Evolutionary conservation across 2,797 vertebrate species (phyloP).

Genomic region (Anableps anableps): DNA sequence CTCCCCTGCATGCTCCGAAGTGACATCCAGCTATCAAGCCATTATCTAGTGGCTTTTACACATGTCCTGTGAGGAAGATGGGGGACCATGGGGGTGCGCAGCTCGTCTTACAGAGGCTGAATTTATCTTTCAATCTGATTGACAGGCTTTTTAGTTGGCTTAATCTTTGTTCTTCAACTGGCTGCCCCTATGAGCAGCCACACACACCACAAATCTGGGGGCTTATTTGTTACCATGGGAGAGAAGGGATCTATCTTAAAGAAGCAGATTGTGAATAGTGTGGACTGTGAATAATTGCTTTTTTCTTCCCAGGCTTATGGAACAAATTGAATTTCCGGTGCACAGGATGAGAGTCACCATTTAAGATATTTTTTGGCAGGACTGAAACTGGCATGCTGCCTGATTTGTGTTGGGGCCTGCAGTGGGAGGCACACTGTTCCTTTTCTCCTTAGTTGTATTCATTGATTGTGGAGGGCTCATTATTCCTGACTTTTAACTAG

Average conservation of each 20-base stretch:
- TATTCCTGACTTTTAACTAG: conserved; percentile 72
- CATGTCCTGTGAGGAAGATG: conserved; percentile 43
- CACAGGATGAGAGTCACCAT: conserved; percentile 74
- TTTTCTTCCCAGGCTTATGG: conserved; percentile 80
- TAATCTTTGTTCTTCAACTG: conserved; percentile 53
- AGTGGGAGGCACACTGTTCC: conserved; percentile 50
- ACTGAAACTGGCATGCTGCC: conserved; percentile 57
- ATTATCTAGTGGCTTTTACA: conserved; percentile 72
- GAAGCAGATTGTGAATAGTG: conserved; percentile 82
- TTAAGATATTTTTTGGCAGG: conserved; percentile 72
- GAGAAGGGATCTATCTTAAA: conserved; percentile 78
- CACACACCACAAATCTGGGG: conserved; percentile 71
- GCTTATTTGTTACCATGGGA: conserved; percentile 69
- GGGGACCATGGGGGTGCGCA: background rate
- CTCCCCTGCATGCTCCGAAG: conserved; percentile 48
- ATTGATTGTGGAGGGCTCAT: conserved; percentile 74
- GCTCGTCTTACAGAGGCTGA: conserved; percentile 38
- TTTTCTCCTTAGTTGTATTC: conserved; percentile 62
- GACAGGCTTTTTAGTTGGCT: conserved; percentile 64
- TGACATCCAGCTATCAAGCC: conserved; percentile 73
- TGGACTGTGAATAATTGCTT: conserved; percentile 84
- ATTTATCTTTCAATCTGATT: conserved; percentile 65
- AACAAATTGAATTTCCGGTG: conserved; percentile 85
- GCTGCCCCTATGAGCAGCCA: conserved; percentile 52
- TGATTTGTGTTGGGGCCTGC: conserved; percentile 52